Evolutionary conservation across 2,888 invertebrate genomes (phyloP).

Genomic region (Scrobipalpa costella): DNA sequence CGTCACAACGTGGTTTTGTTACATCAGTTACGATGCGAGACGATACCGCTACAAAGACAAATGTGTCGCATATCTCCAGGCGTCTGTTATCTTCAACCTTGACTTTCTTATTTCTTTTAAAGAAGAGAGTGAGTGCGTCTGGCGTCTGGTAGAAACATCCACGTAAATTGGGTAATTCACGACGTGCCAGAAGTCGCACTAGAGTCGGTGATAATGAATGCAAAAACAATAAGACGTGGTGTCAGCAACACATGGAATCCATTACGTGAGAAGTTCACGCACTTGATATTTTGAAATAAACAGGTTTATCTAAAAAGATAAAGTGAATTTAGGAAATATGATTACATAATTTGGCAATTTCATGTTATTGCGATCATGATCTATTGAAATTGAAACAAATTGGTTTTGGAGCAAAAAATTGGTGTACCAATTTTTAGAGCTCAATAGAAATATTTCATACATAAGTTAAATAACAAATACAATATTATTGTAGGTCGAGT

Average conservation of each 20-base stretch:
- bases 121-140: slow-evolving; percentile 39
- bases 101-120: slow-evolving; percentile 61
- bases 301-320: not conserved
- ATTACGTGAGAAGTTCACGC: slow-evolving; percentile 20
- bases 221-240: slow-evolving; percentile 20
- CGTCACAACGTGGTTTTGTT: slow-evolving; percentile 50
- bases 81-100: slow-evolving; percentile 57
- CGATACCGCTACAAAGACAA: slow-evolving; percentile 72
- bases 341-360: not conserved
- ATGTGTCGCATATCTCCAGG: slow-evolving; percentile 64
- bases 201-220: slow-evolving; percentile 17
- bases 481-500: too few species aligned
- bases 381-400: too few species aligned
- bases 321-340: not conserved
- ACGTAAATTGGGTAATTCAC: slow-evolving; percentile 4
- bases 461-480: too few species aligned
- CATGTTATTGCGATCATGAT: too few species aligned
- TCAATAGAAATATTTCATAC: too few species aligned
- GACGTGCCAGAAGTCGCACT: slow-evolving; percentile 23
- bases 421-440: too few species aligned
- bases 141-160: not conserved
- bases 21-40: slow-evolving; percentile 66
- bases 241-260: slow-evolving; percentile 12
- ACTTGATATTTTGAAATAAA: not conserved
- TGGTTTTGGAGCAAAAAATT: too few species aligned